A percentile compares a stretch with the other conserved stretches of the same genome.
These are phyloP conservation scores for Linurgus olivaceus DNA, from an alignment of 2,797 vertebrate genomes.

Conservation along the genomic window DNA sequence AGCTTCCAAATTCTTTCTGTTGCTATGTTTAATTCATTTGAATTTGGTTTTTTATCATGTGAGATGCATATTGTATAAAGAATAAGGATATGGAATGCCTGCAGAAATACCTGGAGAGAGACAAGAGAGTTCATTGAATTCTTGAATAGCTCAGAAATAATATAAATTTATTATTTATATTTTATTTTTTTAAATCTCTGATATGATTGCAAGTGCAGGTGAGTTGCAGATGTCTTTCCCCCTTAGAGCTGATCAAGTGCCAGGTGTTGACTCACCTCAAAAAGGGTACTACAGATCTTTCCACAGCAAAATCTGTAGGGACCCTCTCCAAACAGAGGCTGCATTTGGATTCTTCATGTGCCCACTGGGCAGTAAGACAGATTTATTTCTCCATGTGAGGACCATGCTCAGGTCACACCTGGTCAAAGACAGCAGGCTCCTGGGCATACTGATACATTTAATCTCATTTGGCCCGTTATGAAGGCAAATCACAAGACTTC, in stretches of 20 bases:
- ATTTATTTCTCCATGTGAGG: not conserved
- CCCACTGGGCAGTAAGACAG: not conserved
- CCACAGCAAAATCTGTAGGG: fast-evolving
- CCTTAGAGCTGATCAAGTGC: not conserved
- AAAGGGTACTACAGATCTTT: not conserved
- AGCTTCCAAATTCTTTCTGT: not conserved
- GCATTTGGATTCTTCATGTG: not conserved
- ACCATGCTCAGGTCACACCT: not conserved
- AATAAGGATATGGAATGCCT: not conserved
- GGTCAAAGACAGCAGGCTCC: not conserved
- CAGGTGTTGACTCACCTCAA: not conserved
- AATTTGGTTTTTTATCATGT: not conserved
- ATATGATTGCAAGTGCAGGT: not conserved
- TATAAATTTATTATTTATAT: not conserved
- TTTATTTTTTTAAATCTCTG: not conserved
- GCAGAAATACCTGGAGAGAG: not conserved
- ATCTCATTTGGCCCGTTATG: not conserved
- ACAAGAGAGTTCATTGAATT: not conserved
- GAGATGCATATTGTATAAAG: not conserved
- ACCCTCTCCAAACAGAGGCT: not conserved
- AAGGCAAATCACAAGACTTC: not conserved
- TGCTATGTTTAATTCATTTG: not conserved
- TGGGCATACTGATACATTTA: not conserved
- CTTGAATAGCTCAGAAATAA: not conserved
- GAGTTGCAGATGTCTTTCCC: not conserved